phyloP scores from a whole-genome alignment of 2,797 vertebrate species.

The Propithecus perrieri region DNA sequence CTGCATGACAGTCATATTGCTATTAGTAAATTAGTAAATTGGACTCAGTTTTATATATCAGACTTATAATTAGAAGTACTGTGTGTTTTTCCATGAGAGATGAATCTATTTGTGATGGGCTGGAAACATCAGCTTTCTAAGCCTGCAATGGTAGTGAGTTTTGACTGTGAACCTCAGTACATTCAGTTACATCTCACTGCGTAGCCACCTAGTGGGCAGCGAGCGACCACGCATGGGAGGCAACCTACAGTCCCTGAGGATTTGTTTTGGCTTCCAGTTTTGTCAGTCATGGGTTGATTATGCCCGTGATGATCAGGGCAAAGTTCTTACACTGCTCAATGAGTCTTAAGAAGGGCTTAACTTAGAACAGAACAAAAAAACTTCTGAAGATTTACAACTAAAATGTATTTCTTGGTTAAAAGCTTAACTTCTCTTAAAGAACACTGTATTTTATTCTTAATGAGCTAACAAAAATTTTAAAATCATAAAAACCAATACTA shows the following conservation, averaged over 20 bases:
- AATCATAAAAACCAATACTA: not conserved
- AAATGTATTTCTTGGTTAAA: not conserved
- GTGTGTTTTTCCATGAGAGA: not conserved
- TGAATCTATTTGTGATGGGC: not conserved
- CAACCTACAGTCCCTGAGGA: fast-evolving
- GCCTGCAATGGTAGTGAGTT: not conserved
- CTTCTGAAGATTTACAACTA: not conserved
- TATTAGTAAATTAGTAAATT: not conserved
- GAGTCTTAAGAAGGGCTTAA: not conserved
- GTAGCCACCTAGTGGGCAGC: not conserved
- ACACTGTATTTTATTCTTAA: not conserved
- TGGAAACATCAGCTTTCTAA: not conserved
- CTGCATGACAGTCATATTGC: not conserved
- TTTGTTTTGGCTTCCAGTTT: not conserved
- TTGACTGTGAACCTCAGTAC: not conserved
- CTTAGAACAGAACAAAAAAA: not conserved
- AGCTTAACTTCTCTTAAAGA: not conserved
- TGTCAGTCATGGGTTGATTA: not conserved
- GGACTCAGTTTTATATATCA: not conserved
- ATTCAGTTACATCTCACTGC: not conserved
- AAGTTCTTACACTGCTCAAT: not conserved
- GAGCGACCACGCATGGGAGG: no score
- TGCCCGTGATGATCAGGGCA: not conserved
- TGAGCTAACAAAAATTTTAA: not conserved
- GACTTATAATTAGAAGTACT: not conserved